These are phyloP conservation scores for Rhagium mordax DNA, from an alignment of 2,888 invertebrate species.

Conservation along the genomic window DNA sequence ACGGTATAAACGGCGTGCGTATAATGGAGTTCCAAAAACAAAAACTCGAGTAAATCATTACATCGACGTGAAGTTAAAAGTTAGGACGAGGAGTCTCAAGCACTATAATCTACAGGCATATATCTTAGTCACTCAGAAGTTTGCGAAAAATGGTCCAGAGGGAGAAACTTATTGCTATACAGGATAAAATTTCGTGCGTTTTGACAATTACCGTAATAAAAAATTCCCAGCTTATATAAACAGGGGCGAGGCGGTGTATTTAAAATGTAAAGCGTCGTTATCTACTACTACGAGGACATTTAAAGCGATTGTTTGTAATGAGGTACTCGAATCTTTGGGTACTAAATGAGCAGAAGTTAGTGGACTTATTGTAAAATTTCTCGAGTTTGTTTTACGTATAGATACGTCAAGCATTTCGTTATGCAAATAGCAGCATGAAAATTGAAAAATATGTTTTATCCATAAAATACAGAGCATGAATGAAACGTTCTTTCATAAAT, in stretches of 20 bases:
- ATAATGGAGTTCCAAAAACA: slow-evolving; percentile 16
- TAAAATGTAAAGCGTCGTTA: neutral
- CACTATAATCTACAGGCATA: slow-evolving; percentile 24
- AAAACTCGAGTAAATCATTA: slow-evolving; percentile 31
- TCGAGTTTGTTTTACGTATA: no score
- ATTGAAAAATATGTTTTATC: no score
- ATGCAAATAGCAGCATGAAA: no score
- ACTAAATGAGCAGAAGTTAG: neutral
- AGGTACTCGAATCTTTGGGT: neutral
- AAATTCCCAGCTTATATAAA: neutral
- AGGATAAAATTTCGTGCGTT: neutral
- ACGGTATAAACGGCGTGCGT: neutral
- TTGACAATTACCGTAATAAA: neutral
- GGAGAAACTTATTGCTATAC: slow-evolving; percentile 7
- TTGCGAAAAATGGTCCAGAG: slow-evolving; percentile 21
- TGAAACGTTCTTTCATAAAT: no score
- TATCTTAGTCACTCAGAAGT: slow-evolving; percentile 28
- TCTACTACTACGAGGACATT: neutral
- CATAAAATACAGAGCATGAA: no score
- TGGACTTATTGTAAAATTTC: no score
- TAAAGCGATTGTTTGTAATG: neutral
- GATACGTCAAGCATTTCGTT: no score
- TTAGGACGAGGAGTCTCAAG: slow-evolving; percentile 10
- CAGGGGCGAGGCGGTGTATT: neutral
- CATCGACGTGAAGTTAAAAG: slow-evolving; percentile 30